Evolutionary conservation across 1,140 invertebrate species (phyloP), one percentile per base, ranked within the genome.

Genomic region (Drosophila parvula): DNA sequence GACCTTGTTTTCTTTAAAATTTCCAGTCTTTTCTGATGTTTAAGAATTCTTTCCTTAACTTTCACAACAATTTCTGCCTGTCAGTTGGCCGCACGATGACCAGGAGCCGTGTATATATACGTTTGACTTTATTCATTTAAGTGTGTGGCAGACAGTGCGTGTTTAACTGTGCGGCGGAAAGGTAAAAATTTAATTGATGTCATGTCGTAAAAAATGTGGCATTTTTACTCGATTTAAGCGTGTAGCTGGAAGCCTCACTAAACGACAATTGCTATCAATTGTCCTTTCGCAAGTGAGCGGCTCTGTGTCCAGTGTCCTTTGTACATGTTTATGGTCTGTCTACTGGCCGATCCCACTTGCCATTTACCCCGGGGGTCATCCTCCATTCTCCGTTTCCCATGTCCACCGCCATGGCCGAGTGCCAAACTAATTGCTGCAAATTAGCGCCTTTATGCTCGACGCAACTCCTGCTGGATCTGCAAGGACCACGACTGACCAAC

Each of bases 171-270:
- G 53, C 51, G 47, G 47, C 44, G 43, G 47, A 63, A 43, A 86
- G 83, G 79, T 83, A 83, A 70, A 83, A 88, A 74, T 79, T 88
- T 86, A 86, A 86, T 88, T 86, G 79, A 86, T 88, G 84, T 86
- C 79, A 69, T 59, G 62, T 86, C 83, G 84, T 83, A 74, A 77
- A 83, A 89, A 90, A 65, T 78, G 75, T 74, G 79, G 32, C 70
- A 64, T 60, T 75, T 60, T 41, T 40, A 61, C 43, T 62, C 34
- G 65, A 43, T 78, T 78, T 59, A 78, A 78, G 45, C 58, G 58
- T 38, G 64, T 48, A 22, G 43, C 50, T 70, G 61, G 43, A 63
- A 62, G 57, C 51, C 34, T 78, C 41, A 43, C 50, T 60, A 71
- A 82, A 77, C 64, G 79, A 65, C 70, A 79, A 86, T 88, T 82